Conservation (phyloP, 2,888 invertebrate genomes). For the Athrips mouffetella region DNA sequence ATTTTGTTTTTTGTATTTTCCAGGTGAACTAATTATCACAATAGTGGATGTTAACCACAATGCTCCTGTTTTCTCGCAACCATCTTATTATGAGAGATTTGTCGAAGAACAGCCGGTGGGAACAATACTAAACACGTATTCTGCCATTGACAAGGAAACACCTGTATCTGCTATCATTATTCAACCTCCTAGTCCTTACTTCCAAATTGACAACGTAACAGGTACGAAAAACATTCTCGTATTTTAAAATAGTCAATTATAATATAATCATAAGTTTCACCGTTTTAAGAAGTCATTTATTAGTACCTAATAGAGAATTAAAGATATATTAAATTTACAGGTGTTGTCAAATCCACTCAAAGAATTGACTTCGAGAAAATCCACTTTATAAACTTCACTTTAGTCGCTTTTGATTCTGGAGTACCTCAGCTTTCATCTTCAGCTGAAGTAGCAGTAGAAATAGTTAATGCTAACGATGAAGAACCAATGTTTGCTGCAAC, state of each 20-base stretch:
- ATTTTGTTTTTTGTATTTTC: too few relatives aligned
- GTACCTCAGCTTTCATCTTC: conserved; percentile 89
- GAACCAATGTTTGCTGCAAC: conserved; percentile 85
- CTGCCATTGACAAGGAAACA: conserved; percentile 89
- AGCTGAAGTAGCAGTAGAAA: conserved; percentile 86
- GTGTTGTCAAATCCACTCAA: conserved; percentile 85
- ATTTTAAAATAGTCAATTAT: background rate
- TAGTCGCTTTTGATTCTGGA: conserved; percentile 91
- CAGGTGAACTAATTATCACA: conserved; percentile 81
- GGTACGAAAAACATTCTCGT: conserved; percentile 61
- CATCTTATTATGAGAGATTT: conserved; percentile 68
- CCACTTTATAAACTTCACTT: conserved; percentile 86
- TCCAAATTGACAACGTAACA: conserved; percentile 88
- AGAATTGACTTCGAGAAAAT: conserved; percentile 91
- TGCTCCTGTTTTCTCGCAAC: conserved; percentile 76
- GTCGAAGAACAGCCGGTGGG: conserved; percentile 91
- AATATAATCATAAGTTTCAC: background rate
- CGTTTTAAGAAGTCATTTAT: too few relatives aligned
- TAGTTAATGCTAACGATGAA: conserved; percentile 93
- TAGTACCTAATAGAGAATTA: too few relatives aligned
- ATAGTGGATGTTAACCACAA: conserved; percentile 85
- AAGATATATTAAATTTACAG: conserved; percentile 48
- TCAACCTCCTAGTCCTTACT: conserved; percentile 84
- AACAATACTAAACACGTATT: conserved; percentile 85
- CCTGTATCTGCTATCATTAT: conserved; percentile 87